phyloP scores from a whole-genome alignment of 53 echinoderm and acorn worm genomes.

The Actinopyga echinites region DNA sequence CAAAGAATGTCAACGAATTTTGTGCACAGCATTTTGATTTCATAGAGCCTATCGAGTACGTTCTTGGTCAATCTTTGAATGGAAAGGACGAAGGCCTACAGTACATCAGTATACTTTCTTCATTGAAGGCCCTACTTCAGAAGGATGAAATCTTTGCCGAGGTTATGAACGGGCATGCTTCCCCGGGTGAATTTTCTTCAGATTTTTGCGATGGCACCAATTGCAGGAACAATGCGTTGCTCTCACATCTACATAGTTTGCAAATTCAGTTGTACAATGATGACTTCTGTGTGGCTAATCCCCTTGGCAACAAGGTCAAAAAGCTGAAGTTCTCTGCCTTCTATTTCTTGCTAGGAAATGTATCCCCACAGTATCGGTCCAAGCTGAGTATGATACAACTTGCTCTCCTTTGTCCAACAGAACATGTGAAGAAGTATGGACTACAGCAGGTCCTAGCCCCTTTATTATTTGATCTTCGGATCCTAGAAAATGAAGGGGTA shows the following conservation, averaged over 20 bases:
- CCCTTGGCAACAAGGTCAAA: conserved; percentile 3
- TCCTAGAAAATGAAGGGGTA: background rate
- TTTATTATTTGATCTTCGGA: background rate
- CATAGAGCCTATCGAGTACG: conserved; percentile 30
- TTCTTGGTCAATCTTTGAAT: background rate
- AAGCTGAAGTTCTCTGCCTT: conserved; percentile 1
- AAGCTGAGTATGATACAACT: background rate
- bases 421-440: conserved; percentile 14
- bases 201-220: conserved; percentile 29
- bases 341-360: conserved; percentile 13
- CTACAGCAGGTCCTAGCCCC: background rate
- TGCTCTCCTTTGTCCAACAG: background rate
- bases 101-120: background rate
- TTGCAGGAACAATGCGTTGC: background rate
- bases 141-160: conserved; percentile 17
- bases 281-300: no score
- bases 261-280: no score
- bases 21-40: conserved; percentile 31
- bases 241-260: conserved; percentile 10
- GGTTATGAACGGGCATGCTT: conserved; percentile 5
- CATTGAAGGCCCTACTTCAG: background rate
- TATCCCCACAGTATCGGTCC: background rate
- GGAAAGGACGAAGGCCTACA: conserved; percentile 5
- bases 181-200: conserved; percentile 9
- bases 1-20: conserved; percentile 15